Percentiles rank a stretch among this genome's conserved stretches.
Evolutionary conservation across 2,888 invertebrate species (phyloP).

Genomic region (Leptopilina myrica): DNA sequence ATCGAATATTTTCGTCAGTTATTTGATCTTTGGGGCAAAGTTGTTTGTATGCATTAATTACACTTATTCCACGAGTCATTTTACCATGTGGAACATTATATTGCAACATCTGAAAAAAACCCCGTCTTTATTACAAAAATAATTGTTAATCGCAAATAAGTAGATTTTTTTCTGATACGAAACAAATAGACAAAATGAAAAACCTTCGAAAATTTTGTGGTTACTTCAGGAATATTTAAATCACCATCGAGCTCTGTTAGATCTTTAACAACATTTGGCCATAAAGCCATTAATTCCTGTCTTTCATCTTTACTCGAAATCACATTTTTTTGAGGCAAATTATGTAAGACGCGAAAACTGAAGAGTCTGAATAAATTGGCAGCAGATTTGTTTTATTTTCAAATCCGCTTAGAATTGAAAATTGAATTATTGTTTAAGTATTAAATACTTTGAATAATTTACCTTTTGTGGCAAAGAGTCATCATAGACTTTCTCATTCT

Average conservation of each 20-base stretch:
- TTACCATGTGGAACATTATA: conserved; percentile 96
- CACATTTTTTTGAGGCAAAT: conserved; percentile 48
- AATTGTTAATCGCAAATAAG: too few species aligned
- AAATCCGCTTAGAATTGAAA: too few species aligned
- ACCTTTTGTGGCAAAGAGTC: too few species aligned
- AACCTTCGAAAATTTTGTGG: too few species aligned
- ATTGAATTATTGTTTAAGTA: too few species aligned
- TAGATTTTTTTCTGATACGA: too few species aligned
- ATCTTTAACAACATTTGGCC: conserved; percentile 91
- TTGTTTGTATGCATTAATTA: conserved; percentile 86
- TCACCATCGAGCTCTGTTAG: conserved; percentile 80
- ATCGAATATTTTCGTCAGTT: conserved; percentile 86
- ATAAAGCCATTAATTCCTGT: conserved; percentile 91
- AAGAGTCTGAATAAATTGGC: conserved; percentile 44
- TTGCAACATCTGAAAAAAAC: conserved; percentile 83
- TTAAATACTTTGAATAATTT: too few species aligned
- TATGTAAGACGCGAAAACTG: conserved; percentile 59
- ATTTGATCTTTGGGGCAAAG: conserved; percentile 82
- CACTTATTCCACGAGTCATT: conserved; percentile 87
- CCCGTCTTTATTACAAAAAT: neutral
- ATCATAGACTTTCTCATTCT: too few species aligned
- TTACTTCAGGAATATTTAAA: too few species aligned
- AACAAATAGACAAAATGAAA: too few species aligned
- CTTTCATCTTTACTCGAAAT: conserved; percentile 86
- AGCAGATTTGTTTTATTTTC: too few species aligned